Base-by-base conservation (phyloP, 1,140 invertebrate genomes). In the Leptonema lineaticorne region DNA sequence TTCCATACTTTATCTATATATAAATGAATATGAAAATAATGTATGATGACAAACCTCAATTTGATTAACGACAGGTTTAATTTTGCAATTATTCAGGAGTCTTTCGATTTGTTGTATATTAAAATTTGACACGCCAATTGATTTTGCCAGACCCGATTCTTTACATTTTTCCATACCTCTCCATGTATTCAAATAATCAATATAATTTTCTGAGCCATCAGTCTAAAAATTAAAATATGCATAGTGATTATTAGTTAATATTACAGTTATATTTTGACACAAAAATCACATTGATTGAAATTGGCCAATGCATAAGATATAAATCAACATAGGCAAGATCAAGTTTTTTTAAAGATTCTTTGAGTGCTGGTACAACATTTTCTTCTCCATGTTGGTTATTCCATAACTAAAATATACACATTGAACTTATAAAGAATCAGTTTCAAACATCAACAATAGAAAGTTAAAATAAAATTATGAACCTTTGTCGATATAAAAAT, bases 101-200 rank as follows among this genome's bases (percentile, higher is more conserved):
- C 88, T 82, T 5, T 87, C 78, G 28, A 96, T 81, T 76, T 97
- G 95, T 69, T 89, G 79, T 29, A 85, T 86, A 76, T 93, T 95
- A 75, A 96, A 97, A 76, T 96, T 97, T 6, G 93, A 95, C 0
- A 96, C 76, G 2, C 94, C 95, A 70, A 97, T 95, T n/a, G 89
- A 88, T 74, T 87, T 89, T 0, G 86, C 80, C 7, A 93, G 78
- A 0, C 92, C 92, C 67, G 87, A 80, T 29, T 86, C 79, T 0
- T 88, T 80, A 63, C 87, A 84, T 45, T 85, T 76, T 78, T 95
- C 93, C 88, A 96, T 89, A 1, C 82, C 87, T 72, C 83, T 84
- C 90, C 90, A 92, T 9, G 90, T 88, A 46, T 88, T 87, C 16
- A 87, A 24, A 69, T 87, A 87, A 71, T 90, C 86, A n/a, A 84